A percentile compares a stretch with the other conserved stretches of the same genome.
phyloP scores from a whole-genome alignment of 2,888 invertebrate genomes.

The Trichopoda pennipes region DNA sequence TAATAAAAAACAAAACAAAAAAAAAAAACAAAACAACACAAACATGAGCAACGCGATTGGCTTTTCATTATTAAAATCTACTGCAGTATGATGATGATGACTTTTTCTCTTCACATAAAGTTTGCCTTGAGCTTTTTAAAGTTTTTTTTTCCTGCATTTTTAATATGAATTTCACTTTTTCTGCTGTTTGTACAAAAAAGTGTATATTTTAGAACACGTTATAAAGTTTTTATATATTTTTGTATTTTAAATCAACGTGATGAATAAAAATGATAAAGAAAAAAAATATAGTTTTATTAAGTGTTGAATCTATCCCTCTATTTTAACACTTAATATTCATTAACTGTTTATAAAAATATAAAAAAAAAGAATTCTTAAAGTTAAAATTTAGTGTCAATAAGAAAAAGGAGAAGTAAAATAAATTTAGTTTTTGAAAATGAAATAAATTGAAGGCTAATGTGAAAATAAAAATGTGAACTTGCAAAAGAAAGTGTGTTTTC shows the following conservation, averaged over 20 bases:
- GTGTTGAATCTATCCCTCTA: no score
- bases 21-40: no score
- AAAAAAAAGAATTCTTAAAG: no score
- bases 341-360: no score
- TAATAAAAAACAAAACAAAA: no score
- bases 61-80: slow-evolving; percentile 63
- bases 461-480: no score
- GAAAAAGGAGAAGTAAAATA: no score
- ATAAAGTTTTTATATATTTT: slow-evolving; percentile 54
- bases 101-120: slow-evolving; percentile 54
- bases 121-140: slow-evolving; percentile 51
- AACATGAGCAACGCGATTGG: slow-evolving; percentile 44
- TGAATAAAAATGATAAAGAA: slow-evolving; percentile 47
- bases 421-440: no score
- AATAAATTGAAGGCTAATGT: no score
- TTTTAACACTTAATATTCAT: no score
- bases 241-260: slow-evolving; percentile 44
- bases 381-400: no score
- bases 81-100: slow-evolving; percentile 65
- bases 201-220: slow-evolving; percentile 46
- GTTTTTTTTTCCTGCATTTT: slow-evolving; percentile 4
- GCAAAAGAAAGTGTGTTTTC: no score
- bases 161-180: slow-evolving; percentile 14
- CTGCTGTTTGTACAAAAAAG: slow-evolving; percentile 24
- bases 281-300: not conserved